A percentile compares a stretch with the other conserved stretches of the same genome.
These are phyloP conservation scores for Eurystomus glaucurus DNA, from an alignment of 2,797 vertebrate genomes.

Conservation along the genomic window DNA sequence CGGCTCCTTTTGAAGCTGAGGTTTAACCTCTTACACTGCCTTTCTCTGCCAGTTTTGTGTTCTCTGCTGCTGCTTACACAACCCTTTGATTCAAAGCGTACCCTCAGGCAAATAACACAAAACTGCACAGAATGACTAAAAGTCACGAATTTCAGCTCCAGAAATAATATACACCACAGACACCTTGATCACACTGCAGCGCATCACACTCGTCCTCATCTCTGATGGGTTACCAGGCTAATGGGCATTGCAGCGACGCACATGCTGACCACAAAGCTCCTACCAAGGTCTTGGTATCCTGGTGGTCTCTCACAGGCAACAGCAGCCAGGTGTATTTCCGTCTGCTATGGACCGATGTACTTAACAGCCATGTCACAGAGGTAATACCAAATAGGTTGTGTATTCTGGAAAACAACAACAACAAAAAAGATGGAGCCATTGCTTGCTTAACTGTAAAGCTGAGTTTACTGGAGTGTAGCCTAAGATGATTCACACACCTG, in stretches of 20 bases:
- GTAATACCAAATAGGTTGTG: not conserved
- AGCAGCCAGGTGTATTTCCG: not conserved
- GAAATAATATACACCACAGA: not conserved
- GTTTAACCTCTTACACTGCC: not conserved
- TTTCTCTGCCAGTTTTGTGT: not conserved
- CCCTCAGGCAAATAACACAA: not conserved
- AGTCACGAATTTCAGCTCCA: not conserved
- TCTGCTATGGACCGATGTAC: not conserved
- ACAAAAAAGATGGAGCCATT: not conserved
- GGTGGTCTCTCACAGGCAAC: not conserved
- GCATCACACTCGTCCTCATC: not conserved
- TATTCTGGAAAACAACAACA: not conserved
- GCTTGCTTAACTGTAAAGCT: not conserved
- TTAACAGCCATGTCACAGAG: not conserved
- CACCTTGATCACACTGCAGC: not conserved
- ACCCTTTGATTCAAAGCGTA: not conserved
- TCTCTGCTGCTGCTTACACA: not conserved
- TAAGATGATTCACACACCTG: not conserved
- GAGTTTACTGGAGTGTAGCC: not conserved
- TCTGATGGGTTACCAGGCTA: not conserved
- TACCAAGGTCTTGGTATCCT: not conserved
- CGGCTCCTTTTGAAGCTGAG: not conserved
- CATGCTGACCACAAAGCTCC: not conserved
- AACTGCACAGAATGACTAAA: not conserved
- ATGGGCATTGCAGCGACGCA: fast-evolving